Base-by-base conservation (phyloP, 2,797 vertebrate species). In the Helostoma temminkii region DNA sequence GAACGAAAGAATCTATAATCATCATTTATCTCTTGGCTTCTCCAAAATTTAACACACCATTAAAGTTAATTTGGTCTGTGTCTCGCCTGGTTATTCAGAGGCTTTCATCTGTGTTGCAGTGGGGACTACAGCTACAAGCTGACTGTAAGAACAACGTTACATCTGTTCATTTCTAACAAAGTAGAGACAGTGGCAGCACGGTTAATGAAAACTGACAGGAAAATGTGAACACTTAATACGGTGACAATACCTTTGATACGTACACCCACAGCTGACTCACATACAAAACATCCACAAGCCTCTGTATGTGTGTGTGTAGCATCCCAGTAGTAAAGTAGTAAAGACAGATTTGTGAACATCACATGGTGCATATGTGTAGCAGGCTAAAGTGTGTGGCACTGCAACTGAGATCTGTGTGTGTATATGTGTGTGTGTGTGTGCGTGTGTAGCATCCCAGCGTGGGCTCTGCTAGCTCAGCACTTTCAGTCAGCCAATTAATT, bases 401-500 rank as follows among this genome's bases (percentile, higher is more conserved):
- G 58, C 68, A 55, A 66, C 58, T 46, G 57, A 75, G 78, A 71
- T 57, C 63, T 67, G 71, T 76, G 71, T 63, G 62, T 78, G 63
- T 58, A 60, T 57, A 76, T 39, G 63, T 59, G 72, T 25, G 64
- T 69, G 54, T 49, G 81, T 52, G 62, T 49, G 66, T 66, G 62
- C 69, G 57, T 66, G 78, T 66, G 71, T 62, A 71, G 61, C 70
- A 58, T 75, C 83, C 75, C 79, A 81, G 85, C 73, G 58, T 88
- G 88, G 87, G 84, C 74, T 75, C 61, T 92, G 92, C 92, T 86
- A 67, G 71, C 88, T 92, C 90, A 91, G 90, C 91, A 19, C 82
- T 89, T 92, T 92, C 76, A 87, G 81, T 80, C 86, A 74, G 88
- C 87, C 91, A 93, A 92, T 92, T 93, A 93, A 93, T 93, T 93